These are phyloP conservation scores for Atherinosoma microstoma DNA, from an alignment of 2,797 vertebrate species.

Conservation along the genomic window DNA sequence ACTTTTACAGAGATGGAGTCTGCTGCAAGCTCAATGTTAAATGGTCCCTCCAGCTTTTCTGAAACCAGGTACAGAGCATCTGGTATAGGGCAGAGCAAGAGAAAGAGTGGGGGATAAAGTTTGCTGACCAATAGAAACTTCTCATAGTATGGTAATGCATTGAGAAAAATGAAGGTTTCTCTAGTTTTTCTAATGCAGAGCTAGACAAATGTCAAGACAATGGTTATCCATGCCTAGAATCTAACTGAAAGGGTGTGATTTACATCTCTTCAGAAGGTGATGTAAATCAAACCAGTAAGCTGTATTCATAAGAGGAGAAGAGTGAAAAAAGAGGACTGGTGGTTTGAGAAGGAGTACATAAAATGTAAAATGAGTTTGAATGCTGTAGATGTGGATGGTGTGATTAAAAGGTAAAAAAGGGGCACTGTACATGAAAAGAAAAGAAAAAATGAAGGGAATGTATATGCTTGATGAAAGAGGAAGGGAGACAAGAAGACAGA, in stretches of 20 bases:
- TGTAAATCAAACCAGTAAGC: constrained; percentile 1
- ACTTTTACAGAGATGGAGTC: constrained; percentile 91
- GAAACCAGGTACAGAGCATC: constrained; percentile 88
- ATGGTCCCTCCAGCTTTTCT: constrained; percentile 89
- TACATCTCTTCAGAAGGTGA: constrained; percentile 13
- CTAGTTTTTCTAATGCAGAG: background rate
- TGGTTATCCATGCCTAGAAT: constrained; percentile 12
- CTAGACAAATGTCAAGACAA: constrained; percentile 26
- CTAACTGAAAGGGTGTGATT: constrained; percentile 26
- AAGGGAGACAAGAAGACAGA: constrained; percentile 60
- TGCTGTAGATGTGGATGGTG: constrained; percentile 16
- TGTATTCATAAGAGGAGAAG: constrained; percentile 8
- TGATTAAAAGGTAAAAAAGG: constrained; percentile 41
- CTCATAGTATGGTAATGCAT: background rate
- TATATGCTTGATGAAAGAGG: constrained; percentile 61
- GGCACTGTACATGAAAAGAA: constrained; percentile 28
- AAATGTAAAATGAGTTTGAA: constrained; percentile 27
- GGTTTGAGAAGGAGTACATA: constrained; percentile 12
- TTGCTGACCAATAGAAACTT: background rate
- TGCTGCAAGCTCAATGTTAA: constrained; percentile 89
- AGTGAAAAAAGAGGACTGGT: background rate
- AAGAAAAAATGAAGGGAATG: constrained; percentile 28
- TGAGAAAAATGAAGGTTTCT: background rate
- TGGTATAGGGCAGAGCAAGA: constrained; percentile 49
- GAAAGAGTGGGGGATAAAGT: constrained; percentile 1